Evolutionary conservation across 2,888 invertebrate species (phyloP), one percentile per base, ranked within the genome.

Genomic region (Lepidocyrtoides sp.): DNA sequence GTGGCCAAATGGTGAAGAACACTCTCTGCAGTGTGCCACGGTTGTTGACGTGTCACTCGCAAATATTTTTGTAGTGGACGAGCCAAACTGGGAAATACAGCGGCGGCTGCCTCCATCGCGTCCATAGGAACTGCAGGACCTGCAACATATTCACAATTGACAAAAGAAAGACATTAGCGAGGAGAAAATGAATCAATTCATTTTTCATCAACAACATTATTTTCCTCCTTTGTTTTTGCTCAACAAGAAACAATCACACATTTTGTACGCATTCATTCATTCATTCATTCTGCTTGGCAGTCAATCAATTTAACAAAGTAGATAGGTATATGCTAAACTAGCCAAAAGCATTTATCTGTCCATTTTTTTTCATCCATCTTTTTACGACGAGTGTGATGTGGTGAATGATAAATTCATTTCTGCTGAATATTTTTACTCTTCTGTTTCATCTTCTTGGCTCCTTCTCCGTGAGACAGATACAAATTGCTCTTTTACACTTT

Each of bases 51-150:
- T 0, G 99, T 99, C 1, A 99, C 98, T 10, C 99, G 97, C 90
- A 99, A 96, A 95, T 98, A 99, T 95, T 99, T 99, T 96, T 99
- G 99, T 93, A 99, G 96, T 0, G 99, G 98, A 89, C 99, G 96
- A 0, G 99, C 98, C 96, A 99, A 97, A 7, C 99, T 98, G 0
- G 99, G 99, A 95, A 99, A 99, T 87, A 99, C 98, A 0, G 99
- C 98, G 95, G 99, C 98, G 0, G 99, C 99, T 2, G 99, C 99
- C 96, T 99, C 99, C 94, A 98, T 97, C 0, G 99, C 98, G 95
- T 99, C 98, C 96, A 99, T 97, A 0, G 98, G 97, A 91, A 97
- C 97, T 0, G 98, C 97, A 0, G 98, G 97, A 41, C 97, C 97
- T 95, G 92, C 29, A 54, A 8, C 3, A 57, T 5, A 57, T 44